Conservation (phyloP, 30 jellyfish, hydroid and myxozoan genomes). For the Nemopilema nomurai region DNA sequence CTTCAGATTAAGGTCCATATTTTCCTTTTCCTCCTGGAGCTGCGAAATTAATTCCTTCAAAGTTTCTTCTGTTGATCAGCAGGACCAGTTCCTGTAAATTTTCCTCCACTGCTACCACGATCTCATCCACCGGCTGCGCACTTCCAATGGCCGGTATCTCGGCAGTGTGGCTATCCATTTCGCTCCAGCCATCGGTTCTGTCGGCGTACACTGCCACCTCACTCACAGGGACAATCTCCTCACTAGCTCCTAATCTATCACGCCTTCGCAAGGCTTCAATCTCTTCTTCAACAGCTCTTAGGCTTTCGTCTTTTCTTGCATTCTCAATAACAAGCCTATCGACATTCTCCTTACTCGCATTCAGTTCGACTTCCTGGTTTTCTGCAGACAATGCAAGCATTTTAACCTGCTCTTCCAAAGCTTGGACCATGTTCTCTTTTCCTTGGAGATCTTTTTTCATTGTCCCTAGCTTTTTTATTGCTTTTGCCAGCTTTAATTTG, state of each 20-base stretch:
- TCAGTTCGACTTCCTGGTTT: neutral
- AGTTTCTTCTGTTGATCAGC: neutral
- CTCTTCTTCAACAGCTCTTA: conserved; percentile 20
- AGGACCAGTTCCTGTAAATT: neutral
- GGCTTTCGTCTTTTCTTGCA: conserved; percentile 2
- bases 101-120: conserved; percentile 3
- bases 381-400: neutral
- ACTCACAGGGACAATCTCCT: neutral
- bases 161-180: neutral
- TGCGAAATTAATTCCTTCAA: neutral
- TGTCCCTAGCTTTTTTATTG: conserved; percentile 74
- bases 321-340: conserved; percentile 5
- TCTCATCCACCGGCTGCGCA: conserved; percentile 19
- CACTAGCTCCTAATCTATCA: neutral
- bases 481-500: conserved; percentile 71
- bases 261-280: neutral
- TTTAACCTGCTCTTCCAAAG: conserved; percentile 10
- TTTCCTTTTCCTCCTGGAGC: conserved; percentile 5
- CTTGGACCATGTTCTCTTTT: conserved; percentile 42
- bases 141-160: neutral
- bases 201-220: conserved; percentile 25
- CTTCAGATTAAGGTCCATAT: neutral
- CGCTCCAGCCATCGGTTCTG: conserved; percentile 27
- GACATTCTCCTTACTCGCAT: neutral
- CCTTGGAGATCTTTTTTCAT: conserved; percentile 65